Base-by-base conservation (phyloP, 2,888 invertebrate genomes). In the Eupithecia vulgata region DNA sequence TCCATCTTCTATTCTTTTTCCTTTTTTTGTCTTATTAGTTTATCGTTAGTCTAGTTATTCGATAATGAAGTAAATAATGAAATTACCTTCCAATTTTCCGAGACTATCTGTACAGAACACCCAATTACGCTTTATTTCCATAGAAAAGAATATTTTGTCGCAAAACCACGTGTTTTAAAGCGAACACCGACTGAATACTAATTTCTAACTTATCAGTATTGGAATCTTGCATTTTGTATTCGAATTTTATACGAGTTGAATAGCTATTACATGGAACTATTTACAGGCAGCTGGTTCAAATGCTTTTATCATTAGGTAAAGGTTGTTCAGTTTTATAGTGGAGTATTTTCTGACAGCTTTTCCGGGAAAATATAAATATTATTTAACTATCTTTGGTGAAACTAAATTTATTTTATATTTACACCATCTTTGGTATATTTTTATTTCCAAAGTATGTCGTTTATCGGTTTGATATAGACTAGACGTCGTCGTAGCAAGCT, bases 161-260 rank as follows among this genome's bases (percentile, higher is more conserved):
- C 67, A 72, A 72, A 76, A 74, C 66, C 67, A 72, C n/a, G 72
- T 77, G 73, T 75, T 77, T 77, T 73, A 75, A 71, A 72, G 72
- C 67, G 48, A 21, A 64, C 57, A n/a, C 45, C 64, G 68, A 67
- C 10, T 37, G 75, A 77, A 77, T 75, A 75, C 72, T 62, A 75
- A 77, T 42, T 62, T 69, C 34, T 13, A 30, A 12, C 68, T 15
- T 66, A 70, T 68, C 57, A 65, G 70, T 64, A 70, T 70, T 40
- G 68, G 7, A 42, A 70, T 70, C 70, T 57, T 52, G 45, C 66
- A 71, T 40, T 67, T 71, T 61, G 67, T 67, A 67, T 71, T 71
- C 66, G 48, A 59, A 69, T 75, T 70, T 57, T 57, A 59, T 59
- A 21, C 67, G 13, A 12, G 48, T 48, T 30, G 70, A 65, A 70